Conservation (phyloP, 2,888 invertebrate species). For the Zelleria hepariella region DNA sequence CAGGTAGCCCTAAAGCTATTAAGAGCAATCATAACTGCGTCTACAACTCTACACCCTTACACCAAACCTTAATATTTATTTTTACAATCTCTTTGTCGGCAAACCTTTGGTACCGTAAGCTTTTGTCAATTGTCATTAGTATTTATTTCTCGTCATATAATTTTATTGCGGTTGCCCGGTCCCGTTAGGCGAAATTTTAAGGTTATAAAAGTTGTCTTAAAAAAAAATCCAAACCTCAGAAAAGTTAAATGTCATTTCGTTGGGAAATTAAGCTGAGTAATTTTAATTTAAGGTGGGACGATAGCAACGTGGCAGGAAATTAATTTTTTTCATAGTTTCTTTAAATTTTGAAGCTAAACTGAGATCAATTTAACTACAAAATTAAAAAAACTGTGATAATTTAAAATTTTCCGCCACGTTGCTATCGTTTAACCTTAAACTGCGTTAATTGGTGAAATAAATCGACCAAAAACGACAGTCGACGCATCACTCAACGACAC, state of each 20-base stretch:
- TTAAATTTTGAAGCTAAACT: too few species aligned
- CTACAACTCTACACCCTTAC: neutral
- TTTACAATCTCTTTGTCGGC: conserved; percentile 3
- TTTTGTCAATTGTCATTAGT: conserved; percentile 3
- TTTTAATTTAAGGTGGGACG: neutral
- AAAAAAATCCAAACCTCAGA: neutral
- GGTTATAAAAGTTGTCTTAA: neutral
- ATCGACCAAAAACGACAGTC: neutral
- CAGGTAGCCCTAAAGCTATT: neutral
- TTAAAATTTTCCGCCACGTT: too few species aligned
- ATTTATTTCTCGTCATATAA: conserved; percentile 1
- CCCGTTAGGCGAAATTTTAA: neutral
- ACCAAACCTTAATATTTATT: neutral
- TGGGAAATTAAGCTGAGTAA: neutral
- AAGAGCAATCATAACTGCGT: neutral
- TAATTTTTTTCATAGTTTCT: too few species aligned
- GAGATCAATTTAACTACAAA: too few species aligned
- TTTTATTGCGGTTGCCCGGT: conserved; percentile 5
- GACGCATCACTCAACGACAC: neutral
- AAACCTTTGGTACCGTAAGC: neutral
- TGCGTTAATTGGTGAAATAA: too few species aligned
- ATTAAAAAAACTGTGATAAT: too few species aligned
- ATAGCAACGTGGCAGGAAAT: too few species aligned
- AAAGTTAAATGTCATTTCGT: neutral
- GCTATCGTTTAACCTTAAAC: too few species aligned